A percentile compares a stretch with the other conserved stretches of the same genome.
These are phyloP conservation scores for Eretmocerus hayati DNA, from an alignment of 2,888 invertebrate genomes.

Conservation along the genomic window DNA sequence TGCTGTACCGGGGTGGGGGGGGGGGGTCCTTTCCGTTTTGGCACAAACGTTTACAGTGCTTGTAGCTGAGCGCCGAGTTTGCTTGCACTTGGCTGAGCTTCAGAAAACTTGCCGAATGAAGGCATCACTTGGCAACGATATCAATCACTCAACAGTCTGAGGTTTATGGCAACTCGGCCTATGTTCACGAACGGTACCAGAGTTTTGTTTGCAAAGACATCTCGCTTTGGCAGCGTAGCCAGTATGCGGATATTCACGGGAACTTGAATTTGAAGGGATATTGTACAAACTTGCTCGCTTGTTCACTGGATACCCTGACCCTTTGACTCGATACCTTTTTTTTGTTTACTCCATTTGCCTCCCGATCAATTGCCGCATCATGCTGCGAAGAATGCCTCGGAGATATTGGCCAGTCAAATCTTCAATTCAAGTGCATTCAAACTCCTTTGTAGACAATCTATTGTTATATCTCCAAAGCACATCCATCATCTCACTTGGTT, in stretches of 20 bases:
- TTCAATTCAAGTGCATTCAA: too few relatives aligned
- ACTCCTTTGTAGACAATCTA: too few relatives aligned
- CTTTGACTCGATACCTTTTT: neutral
- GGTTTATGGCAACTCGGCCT: neutral
- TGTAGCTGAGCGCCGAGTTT: slow-evolving; percentile 15
- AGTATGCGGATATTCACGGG: slow-evolving; percentile 26
- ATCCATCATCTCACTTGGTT: too few relatives aligned
- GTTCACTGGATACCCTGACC: too few relatives aligned
- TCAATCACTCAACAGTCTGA: slow-evolving; percentile 34
- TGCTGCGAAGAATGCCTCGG: slow-evolving; percentile 25
- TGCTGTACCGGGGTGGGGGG: neutral
- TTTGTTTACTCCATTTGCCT: neutral
- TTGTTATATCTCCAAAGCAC: too few relatives aligned
- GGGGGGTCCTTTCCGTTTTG: slow-evolving; percentile 37
- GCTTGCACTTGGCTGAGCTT: slow-evolving; percentile 32
- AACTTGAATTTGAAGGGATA: slow-evolving; percentile 13
- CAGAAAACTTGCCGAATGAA: slow-evolving; percentile 38
- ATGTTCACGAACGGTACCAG: too few relatives aligned
- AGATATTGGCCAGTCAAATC: too few relatives aligned
- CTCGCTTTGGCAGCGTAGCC: slow-evolving; percentile 31
- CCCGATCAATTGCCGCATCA: slow-evolving; percentile 14
- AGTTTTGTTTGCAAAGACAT: slow-evolving; percentile 35
- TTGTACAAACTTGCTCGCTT: neutral
- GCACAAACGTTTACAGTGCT: too few relatives aligned
- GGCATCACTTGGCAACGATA: slow-evolving; percentile 37